Base-by-base conservation (phyloP, 2,888 invertebrate species). In the Hemicrepidius hirtus region DNA sequence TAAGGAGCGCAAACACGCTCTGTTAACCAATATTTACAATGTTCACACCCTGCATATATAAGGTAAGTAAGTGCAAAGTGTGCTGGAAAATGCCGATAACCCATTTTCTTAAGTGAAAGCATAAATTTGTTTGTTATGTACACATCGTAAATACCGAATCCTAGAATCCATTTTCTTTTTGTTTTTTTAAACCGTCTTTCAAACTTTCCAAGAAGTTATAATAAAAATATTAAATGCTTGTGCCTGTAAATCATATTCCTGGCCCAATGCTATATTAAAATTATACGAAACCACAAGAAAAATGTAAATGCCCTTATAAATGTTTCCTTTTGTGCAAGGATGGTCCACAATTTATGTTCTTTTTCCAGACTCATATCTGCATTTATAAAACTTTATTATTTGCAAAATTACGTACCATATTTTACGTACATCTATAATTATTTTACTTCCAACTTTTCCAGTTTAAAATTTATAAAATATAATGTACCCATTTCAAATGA, bases 21-120 rank as follows among this genome's bases (percentile, higher is more conserved):
- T 81, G 81, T 81, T 82, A 82, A 82, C 81, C 82, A 82, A 82
- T 82, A 81, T 82, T 82, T 82, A 82, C 81, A 78, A 78, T 79
- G 81, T 80, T 82, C 81, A 78, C 83, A 82, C 82, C 81, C 81
- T 77, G 78, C 78, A 69, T 73, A 79, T 80, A 80, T 80, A 80
- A 79, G 75, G 78, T 78, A 80, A 79, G 80, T 80, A 81, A 77
- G 74, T 71, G 75, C 74, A 71, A 73, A 73, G 66, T 73, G 69
- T 66, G 62, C 69, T 73, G 73, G 73, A 73, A 73, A 73, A 73
- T 73, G 57, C 73, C 73, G 73, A 73, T 73, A 73, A 73, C 69
- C 69, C 62, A 66, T 66, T 70, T 73, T 62, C 73, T 72, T 72
- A 73, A 73, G 69, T 73, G 66, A 73, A 69, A 69, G 63, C 73